Base-by-base conservation (phyloP, 1,140 invertebrate genomes). In the Mactra quadrangularis region DNA sequence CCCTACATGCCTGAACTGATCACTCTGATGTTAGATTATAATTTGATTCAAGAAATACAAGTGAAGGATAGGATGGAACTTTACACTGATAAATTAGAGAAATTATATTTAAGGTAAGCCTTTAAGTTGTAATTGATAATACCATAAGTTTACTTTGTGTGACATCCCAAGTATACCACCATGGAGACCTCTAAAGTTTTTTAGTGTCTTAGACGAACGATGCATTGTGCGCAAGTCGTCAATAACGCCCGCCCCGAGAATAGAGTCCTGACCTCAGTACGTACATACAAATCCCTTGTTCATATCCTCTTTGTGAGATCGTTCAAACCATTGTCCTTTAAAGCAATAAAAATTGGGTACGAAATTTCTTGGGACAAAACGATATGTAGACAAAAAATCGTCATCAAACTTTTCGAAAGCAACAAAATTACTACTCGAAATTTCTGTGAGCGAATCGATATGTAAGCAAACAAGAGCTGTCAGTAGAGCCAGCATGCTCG, bases 21-120 rank as follows among this genome's bases (percentile, higher is more conserved):
- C 11, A 74, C 70, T 9, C 74, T 55, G 70, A 41, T 72, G 19
- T 47, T 82, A 9, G 70, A 82, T 22, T 74, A 35, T n/a, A 82
- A 82, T 55, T 31, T 7, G 7, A 66, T 82, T 3, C 57, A 57
- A 31, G 31, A 17, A 7, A 55, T 82, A 1, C 13, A 38, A 31
- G 66, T 82, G 6, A 45, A 35, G 38, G 55, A 74, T 3, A 41
- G 50, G 17, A 31, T 82, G 13, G 17, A 27, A n/a, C 3, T 60
- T 11, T 64, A 0, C n/a, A 47, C 59, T 17, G 79, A 82, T 29
- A n/a, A 47, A 29, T 41, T 81, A 60, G 45, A 81, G 29, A 60
- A 70, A 15, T 45, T 81, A 9, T 71, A 52, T 47, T 47, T 81
- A 22, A 81, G 66, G 77, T 81, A 35, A 70, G 74, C 13, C n/a